A percentile compares a stretch with the other conserved stretches of the same genome.
These are phyloP conservation scores for Eupithecia abbreviata DNA, from an alignment of 2,888 invertebrate genomes.

Conservation along the genomic window DNA sequence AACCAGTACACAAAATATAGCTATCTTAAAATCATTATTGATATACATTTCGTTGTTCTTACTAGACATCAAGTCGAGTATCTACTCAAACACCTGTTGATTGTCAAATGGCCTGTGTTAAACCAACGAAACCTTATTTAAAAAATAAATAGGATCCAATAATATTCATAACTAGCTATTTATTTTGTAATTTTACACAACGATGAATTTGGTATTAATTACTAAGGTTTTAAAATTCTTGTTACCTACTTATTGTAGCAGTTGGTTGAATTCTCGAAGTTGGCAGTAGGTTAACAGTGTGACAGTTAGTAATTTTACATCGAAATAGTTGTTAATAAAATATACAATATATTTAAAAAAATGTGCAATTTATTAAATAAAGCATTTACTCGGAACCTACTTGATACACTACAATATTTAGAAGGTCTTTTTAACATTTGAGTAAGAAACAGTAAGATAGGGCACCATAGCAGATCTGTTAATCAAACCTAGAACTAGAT, in stretches of 20 bases:
- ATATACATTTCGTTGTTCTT: background rate
- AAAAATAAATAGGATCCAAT: background rate
- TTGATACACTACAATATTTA: too few relatives aligned
- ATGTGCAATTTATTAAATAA: too few relatives aligned
- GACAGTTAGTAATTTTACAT: too few relatives aligned
- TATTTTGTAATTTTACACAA: background rate
- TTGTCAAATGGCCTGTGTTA: background rate
- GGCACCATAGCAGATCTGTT: too few relatives aligned
- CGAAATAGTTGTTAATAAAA: too few relatives aligned
- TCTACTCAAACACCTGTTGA: background rate
- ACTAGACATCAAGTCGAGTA: background rate
- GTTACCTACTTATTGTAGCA: background rate
- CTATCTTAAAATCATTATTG: background rate
- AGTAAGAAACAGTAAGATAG: too few relatives aligned
- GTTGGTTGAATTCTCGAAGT: background rate
- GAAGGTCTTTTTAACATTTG: too few relatives aligned
- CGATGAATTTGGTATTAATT: background rate
- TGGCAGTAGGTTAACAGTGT: background rate
- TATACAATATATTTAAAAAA: too few relatives aligned
- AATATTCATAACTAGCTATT: background rate
- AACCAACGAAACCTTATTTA: background rate
- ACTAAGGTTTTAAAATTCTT: background rate
- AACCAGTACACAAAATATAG: background rate
- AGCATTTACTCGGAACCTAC: too few relatives aligned
- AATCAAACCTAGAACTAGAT: too few relatives aligned